A percentile compares a stretch with the other conserved stretches of the same genome.
phyloP scores from a whole-genome alignment of 2,113 vertebrate species.

The Zosterops pallidus region DNA sequence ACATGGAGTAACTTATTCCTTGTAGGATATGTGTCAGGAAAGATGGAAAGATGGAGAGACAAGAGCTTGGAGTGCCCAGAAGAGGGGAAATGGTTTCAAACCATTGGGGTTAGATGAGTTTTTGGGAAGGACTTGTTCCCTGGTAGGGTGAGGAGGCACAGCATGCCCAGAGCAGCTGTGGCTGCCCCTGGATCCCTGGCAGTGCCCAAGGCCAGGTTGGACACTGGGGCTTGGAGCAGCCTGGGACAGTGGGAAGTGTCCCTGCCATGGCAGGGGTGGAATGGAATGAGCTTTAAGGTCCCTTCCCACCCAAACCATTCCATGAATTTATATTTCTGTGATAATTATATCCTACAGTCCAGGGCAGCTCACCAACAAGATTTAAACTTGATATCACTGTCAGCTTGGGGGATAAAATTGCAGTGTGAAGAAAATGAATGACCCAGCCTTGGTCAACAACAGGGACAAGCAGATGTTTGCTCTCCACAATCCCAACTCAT shows the following conservation, averaged over 20 bases:
- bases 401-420: background rate
- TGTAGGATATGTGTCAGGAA: background rate
- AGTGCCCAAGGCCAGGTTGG: background rate
- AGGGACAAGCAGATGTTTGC: background rate
- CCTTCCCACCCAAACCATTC: background rate
- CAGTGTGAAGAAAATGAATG: background rate
- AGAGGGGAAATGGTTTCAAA: background rate
- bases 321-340: background rate
- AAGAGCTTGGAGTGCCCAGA: background rate
- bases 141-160: background rate
- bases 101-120: background rate
- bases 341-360: rapidly evolving
- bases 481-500: rapidly evolving
- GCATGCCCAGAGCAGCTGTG: background rate
- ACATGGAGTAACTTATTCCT: background rate
- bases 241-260: background rate
- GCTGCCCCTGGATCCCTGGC: background rate
- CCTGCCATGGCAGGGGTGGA: background rate
- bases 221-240: background rate
- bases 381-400: rapidly evolving
- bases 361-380: background rate
- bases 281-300: background rate
- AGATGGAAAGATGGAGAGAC: background rate
- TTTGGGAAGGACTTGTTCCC: background rate
- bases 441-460: background rate